Percentiles rank a stretch among this genome's conserved stretches.
phyloP scores from a whole-genome alignment of 2,797 vertebrate species.

The Pangasius djambal region DNA sequence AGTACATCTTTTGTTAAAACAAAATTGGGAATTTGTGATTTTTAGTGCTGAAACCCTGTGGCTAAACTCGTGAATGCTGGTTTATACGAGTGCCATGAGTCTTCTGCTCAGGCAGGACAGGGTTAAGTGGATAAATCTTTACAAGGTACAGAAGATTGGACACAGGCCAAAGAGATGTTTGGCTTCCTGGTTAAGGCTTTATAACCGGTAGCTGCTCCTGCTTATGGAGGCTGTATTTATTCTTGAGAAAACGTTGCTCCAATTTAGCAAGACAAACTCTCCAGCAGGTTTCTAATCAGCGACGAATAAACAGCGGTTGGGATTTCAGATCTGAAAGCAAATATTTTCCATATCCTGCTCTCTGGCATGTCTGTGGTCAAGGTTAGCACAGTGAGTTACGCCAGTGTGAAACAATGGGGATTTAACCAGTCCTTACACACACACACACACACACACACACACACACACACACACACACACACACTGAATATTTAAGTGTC shows the following conservation, averaged over 20 bases:
- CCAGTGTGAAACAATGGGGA: slow-evolving; percentile 29
- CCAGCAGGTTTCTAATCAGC: slow-evolving; percentile 44
- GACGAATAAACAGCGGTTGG: slow-evolving; percentile 44
- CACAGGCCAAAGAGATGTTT: neutral
- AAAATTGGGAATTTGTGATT: neutral
- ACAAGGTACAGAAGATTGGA: neutral
- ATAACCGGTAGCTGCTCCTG: neutral
- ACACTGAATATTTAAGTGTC: neutral
- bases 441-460: slow-evolving; percentile 7
- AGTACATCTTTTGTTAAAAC: neutral
- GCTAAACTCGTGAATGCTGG: too few species aligned
- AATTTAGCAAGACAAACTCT: slow-evolving; percentile 49
- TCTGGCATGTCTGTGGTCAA: slow-evolving; percentile 21
- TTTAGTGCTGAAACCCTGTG: too few species aligned
- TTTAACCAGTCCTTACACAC: neutral
- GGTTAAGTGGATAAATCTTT: neutral
- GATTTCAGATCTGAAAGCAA: slow-evolving; percentile 42
- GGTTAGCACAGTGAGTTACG: neutral
- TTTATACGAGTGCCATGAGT: too few species aligned
- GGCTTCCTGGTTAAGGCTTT: neutral
- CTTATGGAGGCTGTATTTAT: neutral
- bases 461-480: slow-evolving; percentile 11
- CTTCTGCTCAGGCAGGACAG: neutral
- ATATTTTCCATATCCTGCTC: slow-evolving; percentile 46
- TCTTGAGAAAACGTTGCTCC: slow-evolving; percentile 27